These are phyloP conservation scores for Sciaenops ocellatus DNA, from an alignment of 2,797 vertebrate species.

Conservation along the genomic window DNA sequence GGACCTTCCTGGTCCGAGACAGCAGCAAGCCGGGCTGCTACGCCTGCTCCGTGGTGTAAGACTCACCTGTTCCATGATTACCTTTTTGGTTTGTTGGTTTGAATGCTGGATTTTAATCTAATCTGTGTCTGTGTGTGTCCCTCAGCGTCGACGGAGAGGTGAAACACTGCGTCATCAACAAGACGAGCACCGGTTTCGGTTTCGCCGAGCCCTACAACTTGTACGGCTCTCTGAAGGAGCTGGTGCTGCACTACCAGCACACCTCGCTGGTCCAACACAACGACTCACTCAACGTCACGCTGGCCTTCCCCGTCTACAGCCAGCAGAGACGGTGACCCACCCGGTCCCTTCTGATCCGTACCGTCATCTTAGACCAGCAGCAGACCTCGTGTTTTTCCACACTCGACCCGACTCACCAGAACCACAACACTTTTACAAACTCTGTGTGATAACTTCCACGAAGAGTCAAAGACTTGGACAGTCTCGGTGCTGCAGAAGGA, in stretches of 20 bases:
- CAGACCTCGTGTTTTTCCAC: neutral
- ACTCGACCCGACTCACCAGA: neutral
- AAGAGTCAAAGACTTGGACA: neutral
- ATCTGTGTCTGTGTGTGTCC: neutral
- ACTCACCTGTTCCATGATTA: neutral
- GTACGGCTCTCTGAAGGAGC: conserved; percentile 92
- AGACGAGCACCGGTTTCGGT: conserved; percentile 89
- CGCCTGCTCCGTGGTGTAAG: conserved; percentile 95
- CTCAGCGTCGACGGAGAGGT: conserved; percentile 91
- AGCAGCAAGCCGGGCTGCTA: conserved; percentile 93
- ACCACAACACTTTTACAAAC: neutral
- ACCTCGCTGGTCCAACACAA: conserved; percentile 95
- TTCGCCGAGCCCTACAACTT: conserved; percentile 95
- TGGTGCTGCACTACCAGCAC: conserved; percentile 95
- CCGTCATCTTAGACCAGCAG: neutral
- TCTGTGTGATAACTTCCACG: too few relatives aligned
- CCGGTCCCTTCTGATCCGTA: neutral
- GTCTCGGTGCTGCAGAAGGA: conserved; percentile 2
- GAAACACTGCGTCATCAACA: conserved; percentile 96
- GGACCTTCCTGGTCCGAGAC: conserved; percentile 94
- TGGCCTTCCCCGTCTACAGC: conserved; percentile 91
- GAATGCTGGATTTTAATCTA: neutral
- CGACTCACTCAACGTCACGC: conserved; percentile 93
- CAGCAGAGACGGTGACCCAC: conserved; percentile 81
- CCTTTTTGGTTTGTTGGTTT: too few relatives aligned